Percentiles rank a stretch among this genome's conserved stretches.
Conservation (phyloP, 2,888 invertebrate species). For the Diarsia rubi region DNA sequence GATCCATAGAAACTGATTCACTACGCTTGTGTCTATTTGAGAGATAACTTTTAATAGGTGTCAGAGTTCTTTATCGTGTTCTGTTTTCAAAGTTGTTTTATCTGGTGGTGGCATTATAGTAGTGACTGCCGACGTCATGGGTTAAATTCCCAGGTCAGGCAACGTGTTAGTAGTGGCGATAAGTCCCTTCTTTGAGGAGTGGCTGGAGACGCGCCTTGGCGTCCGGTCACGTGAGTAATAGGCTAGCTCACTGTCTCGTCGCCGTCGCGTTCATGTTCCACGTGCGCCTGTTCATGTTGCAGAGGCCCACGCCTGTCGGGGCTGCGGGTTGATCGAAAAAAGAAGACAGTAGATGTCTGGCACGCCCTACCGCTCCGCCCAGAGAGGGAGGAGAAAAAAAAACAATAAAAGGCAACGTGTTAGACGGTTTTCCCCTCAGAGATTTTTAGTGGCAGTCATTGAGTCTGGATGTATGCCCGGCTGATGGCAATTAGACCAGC, state of each 20-base stretch:
- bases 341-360: too few species aligned
- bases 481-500: background rate
- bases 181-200: too few species aligned
- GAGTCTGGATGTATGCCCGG: background rate
- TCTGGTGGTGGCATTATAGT: background rate
- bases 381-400: too few species aligned
- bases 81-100: background rate
- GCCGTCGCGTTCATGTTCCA: too few species aligned
- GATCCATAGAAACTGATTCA: conserved; percentile 15
- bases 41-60: background rate
- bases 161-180: background rate
- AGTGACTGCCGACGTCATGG: background rate
- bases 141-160: background rate
- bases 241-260: too few species aligned
- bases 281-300: too few species aligned
- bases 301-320: too few species aligned
- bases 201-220: too few species aligned
- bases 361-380: too few species aligned
- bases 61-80: background rate
- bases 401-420: background rate
- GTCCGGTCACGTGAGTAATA: too few species aligned
- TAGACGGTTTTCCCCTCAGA: background rate
- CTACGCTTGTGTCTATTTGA: background rate
- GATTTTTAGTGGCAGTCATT: background rate
- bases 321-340: too few species aligned